phyloP scores from a whole-genome alignment of 2,113 vertebrate species.

The Podarcis muralis region DNA sequence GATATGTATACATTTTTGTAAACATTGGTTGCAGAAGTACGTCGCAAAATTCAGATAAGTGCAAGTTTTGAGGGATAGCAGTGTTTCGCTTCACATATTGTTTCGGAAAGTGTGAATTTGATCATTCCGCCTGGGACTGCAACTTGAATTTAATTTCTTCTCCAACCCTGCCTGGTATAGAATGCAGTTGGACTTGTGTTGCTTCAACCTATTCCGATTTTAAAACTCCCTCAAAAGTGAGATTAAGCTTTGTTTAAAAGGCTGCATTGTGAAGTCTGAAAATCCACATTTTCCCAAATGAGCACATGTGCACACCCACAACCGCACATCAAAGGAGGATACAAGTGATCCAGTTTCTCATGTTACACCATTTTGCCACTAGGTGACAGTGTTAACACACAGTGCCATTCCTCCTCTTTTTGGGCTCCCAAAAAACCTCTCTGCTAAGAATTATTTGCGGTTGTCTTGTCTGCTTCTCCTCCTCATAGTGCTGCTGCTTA shows the following conservation, averaged over 20 bases:
- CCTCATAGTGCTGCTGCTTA: not conserved
- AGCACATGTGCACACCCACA: not conserved
- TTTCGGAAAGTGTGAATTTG: too few relatives aligned
- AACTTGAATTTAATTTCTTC: too few relatives aligned
- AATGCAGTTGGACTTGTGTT: not conserved
- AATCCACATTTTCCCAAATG: not conserved
- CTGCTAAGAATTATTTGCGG: constrained; percentile 10
- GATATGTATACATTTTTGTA: too few relatives aligned
- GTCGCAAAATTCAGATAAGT: too few relatives aligned
- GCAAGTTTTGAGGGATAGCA: too few relatives aligned
- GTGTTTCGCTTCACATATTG: too few relatives aligned
- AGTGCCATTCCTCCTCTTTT: not conserved
- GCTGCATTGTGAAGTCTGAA: not conserved
- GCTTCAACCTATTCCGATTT: not conserved
- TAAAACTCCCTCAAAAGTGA: not conserved
- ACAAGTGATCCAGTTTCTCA: not conserved
- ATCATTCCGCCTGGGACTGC: too few relatives aligned
- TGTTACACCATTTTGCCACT: constrained; percentile 33
- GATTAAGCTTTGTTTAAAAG: not conserved
- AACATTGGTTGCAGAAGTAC: too few relatives aligned
- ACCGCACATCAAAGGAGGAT: not conserved
- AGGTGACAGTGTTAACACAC: constrained; percentile 60
- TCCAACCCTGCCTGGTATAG: too few relatives aligned
- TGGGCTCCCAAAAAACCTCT: not conserved
- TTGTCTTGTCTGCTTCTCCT: not conserved